Percentiles rank a stretch among this genome's conserved stretches.
Evolutionary conservation across 2,113 vertebrate genomes (phyloP).

Genomic region (Hippocampus abdominalis): DNA sequence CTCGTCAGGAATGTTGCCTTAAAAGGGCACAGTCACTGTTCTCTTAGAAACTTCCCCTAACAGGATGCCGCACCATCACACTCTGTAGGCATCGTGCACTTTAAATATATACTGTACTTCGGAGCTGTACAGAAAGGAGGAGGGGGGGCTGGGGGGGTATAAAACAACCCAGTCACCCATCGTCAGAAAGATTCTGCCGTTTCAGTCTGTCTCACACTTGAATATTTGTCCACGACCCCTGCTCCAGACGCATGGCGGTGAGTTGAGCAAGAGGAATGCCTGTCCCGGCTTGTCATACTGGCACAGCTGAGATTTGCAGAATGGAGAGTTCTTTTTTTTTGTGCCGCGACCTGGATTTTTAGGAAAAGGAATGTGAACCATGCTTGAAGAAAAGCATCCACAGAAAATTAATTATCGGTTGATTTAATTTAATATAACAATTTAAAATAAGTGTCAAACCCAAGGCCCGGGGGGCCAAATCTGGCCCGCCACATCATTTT

Average conservation of each 20-base stretch:
- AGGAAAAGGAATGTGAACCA: slow-evolving; percentile 12
- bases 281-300: slow-evolving; percentile 44
- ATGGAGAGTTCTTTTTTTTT: background rate
- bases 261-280: slow-evolving; percentile 26
- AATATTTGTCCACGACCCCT: slow-evolving; percentile 40
- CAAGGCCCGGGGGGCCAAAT: no score
- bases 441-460: no score
- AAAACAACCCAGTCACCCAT: slow-evolving; percentile 26
- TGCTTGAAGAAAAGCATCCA: background rate
- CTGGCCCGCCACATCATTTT: no score
- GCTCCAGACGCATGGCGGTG: slow-evolving; percentile 1
- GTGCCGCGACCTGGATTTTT: background rate
- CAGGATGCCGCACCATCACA: background rate
- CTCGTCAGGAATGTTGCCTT: slow-evolving; percentile 29
- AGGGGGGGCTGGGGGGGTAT: background rate
- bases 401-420: no score
- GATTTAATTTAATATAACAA: no score
- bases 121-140: no score
- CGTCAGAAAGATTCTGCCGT: background rate
- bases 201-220: slow-evolving; percentile 9
- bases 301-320: slow-evolving; percentile 14
- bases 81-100: background rate
- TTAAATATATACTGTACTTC: background rate
- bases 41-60: background rate
- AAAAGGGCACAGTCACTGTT: slow-evolving; percentile 18